Percentiles rank a stretch among this genome's conserved stretches.
phyloP scores from a whole-genome alignment of 2,113 vertebrate genomes.

The Asarcornis scutulata region DNA sequence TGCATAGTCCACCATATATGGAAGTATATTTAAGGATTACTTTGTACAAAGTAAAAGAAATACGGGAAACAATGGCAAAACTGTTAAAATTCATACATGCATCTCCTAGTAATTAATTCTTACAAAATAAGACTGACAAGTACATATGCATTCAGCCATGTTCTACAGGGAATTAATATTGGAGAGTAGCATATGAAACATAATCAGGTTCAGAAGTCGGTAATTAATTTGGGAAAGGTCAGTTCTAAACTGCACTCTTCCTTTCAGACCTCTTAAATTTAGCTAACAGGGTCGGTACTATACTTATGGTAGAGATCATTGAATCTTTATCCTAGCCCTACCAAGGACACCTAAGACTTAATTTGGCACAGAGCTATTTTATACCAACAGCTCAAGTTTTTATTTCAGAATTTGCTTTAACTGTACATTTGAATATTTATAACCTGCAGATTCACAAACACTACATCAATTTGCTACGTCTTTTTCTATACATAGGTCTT shows the following conservation, averaged over 20 bases:
- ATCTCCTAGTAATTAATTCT: constrained; percentile 65
- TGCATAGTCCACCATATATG: neutral
- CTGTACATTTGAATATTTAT: neutral
- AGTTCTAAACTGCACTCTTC: neutral
- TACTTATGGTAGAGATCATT: neutral
- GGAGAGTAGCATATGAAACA: constrained; percentile 45
- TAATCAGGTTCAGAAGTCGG: constrained; percentile 50
- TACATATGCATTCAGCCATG: constrained; percentile 64
- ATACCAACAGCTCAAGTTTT: neutral
- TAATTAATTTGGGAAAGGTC: constrained; percentile 66
- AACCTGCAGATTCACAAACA: neutral
- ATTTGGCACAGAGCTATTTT: neutral
- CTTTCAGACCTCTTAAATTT: neutral
- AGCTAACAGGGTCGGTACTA: neutral
- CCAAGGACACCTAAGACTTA: neutral
- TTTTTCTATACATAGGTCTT: neutral
- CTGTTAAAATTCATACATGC: constrained; percentile 61
- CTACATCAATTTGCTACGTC: neutral
- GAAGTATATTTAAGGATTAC: neutral
- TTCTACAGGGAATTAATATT: constrained; percentile 65
- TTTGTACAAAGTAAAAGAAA: neutral
- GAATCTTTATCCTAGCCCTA: neutral
- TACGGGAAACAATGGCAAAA: neutral
- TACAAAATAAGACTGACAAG: constrained; percentile 67
- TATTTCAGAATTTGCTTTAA: neutral